Base-by-base conservation (phyloP, 2,797 vertebrate species). In the Pelochelys cantorii region DNA sequence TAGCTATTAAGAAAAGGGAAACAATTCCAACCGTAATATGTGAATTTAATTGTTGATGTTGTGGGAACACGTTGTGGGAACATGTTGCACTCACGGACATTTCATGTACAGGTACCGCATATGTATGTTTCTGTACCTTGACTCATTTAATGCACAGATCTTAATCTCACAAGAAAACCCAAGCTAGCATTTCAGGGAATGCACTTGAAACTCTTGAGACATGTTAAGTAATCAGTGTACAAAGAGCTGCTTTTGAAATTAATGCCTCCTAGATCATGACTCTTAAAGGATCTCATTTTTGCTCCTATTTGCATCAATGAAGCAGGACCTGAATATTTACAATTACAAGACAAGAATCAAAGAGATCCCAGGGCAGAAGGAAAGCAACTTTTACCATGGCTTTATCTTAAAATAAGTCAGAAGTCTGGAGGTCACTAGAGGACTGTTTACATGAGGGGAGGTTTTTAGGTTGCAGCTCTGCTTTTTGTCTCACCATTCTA, bases 1-100 rank as follows among this genome's bases (percentile, higher is more conserved):
- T 55, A 94, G 92, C 4, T 53, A 87, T 90, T 81, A 96, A 94
- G 92, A 96, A 96, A 94, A 97, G 95, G 84, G 89, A 97, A 96
- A 93, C 92, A 94, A 95, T 96, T 94, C 27, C 42, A 75, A 11
- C 75, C 62, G 25, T 68, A 68, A 2, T 62, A 3, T 22, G 53
- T 23, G 1, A 83, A 59, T 0, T 0, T 79, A 23, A 71, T n/a
- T 42, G 18, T 20, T 68, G n/a, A 68, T 15, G n/a, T 34, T 3
- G 3, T 68, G 65, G 65, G 65, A 68, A 20, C 17, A 54, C 18
- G n/a, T 34, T 3, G 3, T 68, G 65, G 65, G 65, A 68, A 20
- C 17, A 54, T 25, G 0, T 42, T 93, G 85, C 85, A 18, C 5
- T 68, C 62, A n/a, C 27, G 82, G 57, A 18, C 52, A 34, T 52